Evolutionary conservation across 2,113 vertebrate species (phyloP).

Genomic region (Abramis brama): DNA sequence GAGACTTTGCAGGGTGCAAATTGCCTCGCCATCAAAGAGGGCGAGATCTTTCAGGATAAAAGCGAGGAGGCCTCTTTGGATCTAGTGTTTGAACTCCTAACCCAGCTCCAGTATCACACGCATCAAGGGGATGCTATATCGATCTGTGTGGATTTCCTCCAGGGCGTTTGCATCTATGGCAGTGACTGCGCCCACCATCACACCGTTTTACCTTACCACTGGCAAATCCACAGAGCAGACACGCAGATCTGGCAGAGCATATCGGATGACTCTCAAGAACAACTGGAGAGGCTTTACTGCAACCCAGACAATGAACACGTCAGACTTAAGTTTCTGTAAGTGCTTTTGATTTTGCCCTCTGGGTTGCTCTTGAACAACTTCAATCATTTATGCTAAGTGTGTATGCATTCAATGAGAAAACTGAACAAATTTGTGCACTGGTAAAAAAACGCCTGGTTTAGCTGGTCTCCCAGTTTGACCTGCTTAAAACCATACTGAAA

Average conservation of each 20-base stretch:
- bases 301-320: slow-evolving; percentile 96
- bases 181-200: slow-evolving; percentile 93
- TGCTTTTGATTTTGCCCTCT: slow-evolving; percentile 56
- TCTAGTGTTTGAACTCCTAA: slow-evolving; percentile 95
- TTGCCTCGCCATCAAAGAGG: slow-evolving; percentile 74
- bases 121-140: slow-evolving; percentile 90
- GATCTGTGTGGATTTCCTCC: slow-evolving; percentile 96
- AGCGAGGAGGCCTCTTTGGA: slow-evolving; percentile 97
- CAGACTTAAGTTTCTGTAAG: slow-evolving; percentile 92
- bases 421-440: background rate
- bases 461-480: background rate
- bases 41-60: slow-evolving; percentile 94
- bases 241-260: slow-evolving; percentile 91
- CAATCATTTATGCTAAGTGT: background rate
- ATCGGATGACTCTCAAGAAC: slow-evolving; percentile 94
- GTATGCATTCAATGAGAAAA: too few species aligned
- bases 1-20: slow-evolving; percentile 75
- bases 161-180: slow-evolving; percentile 90
- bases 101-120: slow-evolving; percentile 96
- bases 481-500: background rate
- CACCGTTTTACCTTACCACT: slow-evolving; percentile 93
- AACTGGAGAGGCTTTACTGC: slow-evolving; percentile 98
- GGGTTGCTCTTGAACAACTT: background rate
- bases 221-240: slow-evolving; percentile 90
- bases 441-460: background rate